Evolutionary conservation across 1,140 invertebrate genomes (phyloP), one percentile per base, ranked within the genome.

Genomic region (Hycleus phaleratus): DNA sequence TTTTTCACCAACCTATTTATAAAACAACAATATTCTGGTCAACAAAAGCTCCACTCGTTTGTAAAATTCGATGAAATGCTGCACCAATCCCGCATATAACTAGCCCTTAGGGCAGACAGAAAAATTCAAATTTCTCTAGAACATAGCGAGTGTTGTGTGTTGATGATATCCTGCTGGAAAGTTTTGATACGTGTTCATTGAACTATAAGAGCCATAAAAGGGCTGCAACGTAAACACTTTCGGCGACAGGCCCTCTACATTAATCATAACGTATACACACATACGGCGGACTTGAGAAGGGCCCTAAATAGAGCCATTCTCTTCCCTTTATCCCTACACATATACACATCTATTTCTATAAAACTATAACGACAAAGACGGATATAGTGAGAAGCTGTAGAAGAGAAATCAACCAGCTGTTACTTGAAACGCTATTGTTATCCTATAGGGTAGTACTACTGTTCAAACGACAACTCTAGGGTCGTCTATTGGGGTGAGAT

Each of bases 1-100:
- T 32, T 7, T 32, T 32, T 32, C 32, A 32, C 32, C 32, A 32
- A 32, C 7, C 32, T 5, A 32, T 32, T 32, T 7, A 32, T 32
- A 32, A 32, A 32, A 32, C 32, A 32, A 32, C 4, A 32, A 32
- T 32, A 32, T 32, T 32, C 62, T 54, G 56, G 56, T 39, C 54
- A 59, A 71, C 70, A 71, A 71, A 71, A 62, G 67, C 54, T 25
- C 50, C 61, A 64, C 40, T 62, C 60, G 66, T 55, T 62, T 68
- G 66, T 71, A 68, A 71, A 73, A 73, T 73, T 71, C 70, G 69
- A 73, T 73, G 70, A 73, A 73, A 73, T 73, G 70, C 69, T 18
- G 18, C 18, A 18, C 18, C 18, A 18, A 18, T 18, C 18, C 18
- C 18, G 18, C 18, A 18, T 18, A 18, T 18, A 18, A 18, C 18